Evolutionary conservation across 2,113 vertebrate species (phyloP), one percentile per base, ranked within the genome.

Genomic region (Cyprinodon tularosa): DNA sequence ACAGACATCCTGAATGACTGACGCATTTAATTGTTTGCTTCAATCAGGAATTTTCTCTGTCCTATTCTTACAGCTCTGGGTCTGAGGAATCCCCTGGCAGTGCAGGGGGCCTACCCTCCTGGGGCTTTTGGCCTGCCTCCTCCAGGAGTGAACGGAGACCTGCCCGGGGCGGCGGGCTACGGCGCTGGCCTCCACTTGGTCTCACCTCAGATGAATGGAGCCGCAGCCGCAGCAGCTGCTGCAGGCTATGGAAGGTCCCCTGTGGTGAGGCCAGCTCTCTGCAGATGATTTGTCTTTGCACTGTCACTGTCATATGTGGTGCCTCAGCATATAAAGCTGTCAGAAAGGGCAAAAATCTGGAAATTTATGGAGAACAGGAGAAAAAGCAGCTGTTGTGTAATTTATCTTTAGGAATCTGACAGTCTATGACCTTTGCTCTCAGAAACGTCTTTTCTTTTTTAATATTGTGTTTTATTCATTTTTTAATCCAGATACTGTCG

Each of bases 121-220:
- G 96, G 96, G 0, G 92, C 96, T 3, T 98, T 98, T 0, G 75
- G 96, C 68, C 93, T 98, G 82, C 95, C 96, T 1, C 96, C 96
- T 44, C 91, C 96, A 0, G 93, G 95, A 0, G 95, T 97, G 44
- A 98, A 97, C 0, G 96, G 96, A 4, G 96, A 97, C 68, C 88
- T 96, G 82, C 91, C 94, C 0, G 94, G 94, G 14, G 92, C 93
- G 3, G 91, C 91, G 0, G 91, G 94, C 66, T 97, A 97, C 0
- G 93, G 92, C 0, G 89, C 94, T 2, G 90, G 96, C 44, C 94
- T 97, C 20, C 96, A 97, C 88, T 91, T 96, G 68, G 93, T 96
- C 73, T 95, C 95, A 57, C 94, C 96, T 0, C 96, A 96, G 91
- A 94, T 97, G 88, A 96, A 96, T 0, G 96, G 96, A 50, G 94